A percentile compares a stretch with the other conserved stretches of the same genome.
Conservation (phyloP, 2,888 invertebrate species). For the Drosophila subsilvestris region DNA sequence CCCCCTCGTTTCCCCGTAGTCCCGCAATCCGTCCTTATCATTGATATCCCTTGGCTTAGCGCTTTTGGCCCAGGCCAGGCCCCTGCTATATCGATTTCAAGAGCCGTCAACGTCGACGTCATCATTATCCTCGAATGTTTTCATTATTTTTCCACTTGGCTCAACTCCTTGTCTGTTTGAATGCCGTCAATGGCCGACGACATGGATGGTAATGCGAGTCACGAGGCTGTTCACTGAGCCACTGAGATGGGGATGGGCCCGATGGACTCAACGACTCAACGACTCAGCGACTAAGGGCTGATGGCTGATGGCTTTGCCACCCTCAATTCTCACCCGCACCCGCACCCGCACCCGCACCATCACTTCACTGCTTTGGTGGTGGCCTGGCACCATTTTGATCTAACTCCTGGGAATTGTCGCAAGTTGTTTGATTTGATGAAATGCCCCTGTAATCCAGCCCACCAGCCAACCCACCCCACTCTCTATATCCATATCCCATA, state of each 20-base stretch:
- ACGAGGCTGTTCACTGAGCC: constrained; percentile 9
- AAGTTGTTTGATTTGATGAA: constrained; percentile 65
- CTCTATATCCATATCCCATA: not conserved
- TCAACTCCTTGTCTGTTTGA: constrained; percentile 83
- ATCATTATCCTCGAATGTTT: constrained; percentile 80
- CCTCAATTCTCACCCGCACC: not conserved
- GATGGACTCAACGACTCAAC: not conserved
- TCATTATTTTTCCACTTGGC: constrained; percentile 83
- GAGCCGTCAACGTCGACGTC: constrained; percentile 56
- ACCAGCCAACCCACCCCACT: constrained; percentile 10
- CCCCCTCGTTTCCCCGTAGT: not conserved
- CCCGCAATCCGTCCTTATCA: not conserved
- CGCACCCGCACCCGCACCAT: not conserved
- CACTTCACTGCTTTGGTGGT: too few species aligned
- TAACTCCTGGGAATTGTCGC: constrained; percentile 68
- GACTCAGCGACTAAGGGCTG: not conserved
- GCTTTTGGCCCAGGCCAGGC: constrained; percentile 12
- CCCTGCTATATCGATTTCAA: constrained; percentile 79
- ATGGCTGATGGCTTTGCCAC: not conserved
- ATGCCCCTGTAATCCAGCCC: constrained; percentile 54
- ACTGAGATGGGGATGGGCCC: constrained; percentile 39
- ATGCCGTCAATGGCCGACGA: constrained; percentile 78
- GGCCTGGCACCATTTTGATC: constrained; percentile 59
- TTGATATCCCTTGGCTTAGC: constrained; percentile 34
- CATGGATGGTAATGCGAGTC: constrained; percentile 19